Evolutionary conservation across 2,888 invertebrate species (phyloP), one percentile per base, ranked within the genome.

Genomic region (Dendrolimus houi): DNA sequence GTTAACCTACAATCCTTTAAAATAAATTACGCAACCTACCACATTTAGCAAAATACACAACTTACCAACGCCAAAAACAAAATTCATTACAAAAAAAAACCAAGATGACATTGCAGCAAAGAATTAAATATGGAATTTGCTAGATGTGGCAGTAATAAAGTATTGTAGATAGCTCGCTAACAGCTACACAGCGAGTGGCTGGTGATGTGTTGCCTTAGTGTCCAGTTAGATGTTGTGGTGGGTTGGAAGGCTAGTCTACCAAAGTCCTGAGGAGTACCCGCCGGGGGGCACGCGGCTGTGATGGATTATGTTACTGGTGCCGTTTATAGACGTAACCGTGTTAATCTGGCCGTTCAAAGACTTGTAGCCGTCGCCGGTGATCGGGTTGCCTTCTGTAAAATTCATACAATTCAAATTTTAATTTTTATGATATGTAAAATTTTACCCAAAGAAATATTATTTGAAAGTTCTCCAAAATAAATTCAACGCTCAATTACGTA

Each of bases 261-360:
- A 94, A 65, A 94, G 92, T 65, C 94, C 93, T 65, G 93, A 93
- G 64, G 94, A 94, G 79, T 85, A 93, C 56, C 94, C 94, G 69
- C 94, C 94, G 56, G 94, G 94, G 56, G 94, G 94, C 65, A 94
- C 93, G 79, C 94, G 93, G 75, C 82, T 87, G 73, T 92, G 92
- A 62, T 79, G 75, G 66, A 83, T 81, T 64, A 83, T 74, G 63
- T 81, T 81, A 75, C 79, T 87, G 74, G 77, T 79, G 64, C 88
- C 87, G 71, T 83, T 83, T 62, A 86, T 77, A 64, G 86, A 87
- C 65, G 89, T 88, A 70, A 87, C 85, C 66, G 82, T 87, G 81
- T 91, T 91, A 78, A 89, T 92, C 75, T 92, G 92, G 70, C 92
- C 92, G 79, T 91, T 91, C 83, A 90, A 78, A 67, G 91, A 89